phyloP scores from a whole-genome alignment of 2,888 invertebrate species.

The Aelia acuminata region DNA sequence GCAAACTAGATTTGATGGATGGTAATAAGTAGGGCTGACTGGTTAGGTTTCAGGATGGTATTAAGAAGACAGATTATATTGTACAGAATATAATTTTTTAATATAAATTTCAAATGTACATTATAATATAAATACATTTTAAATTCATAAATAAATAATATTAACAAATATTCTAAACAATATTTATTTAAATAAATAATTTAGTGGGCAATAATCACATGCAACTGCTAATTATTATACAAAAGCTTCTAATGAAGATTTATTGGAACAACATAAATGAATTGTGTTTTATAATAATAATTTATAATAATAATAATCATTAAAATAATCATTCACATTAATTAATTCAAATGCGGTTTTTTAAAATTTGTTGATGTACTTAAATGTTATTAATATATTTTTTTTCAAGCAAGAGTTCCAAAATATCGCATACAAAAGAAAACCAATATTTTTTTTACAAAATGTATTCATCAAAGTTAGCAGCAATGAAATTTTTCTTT shows the following conservation, averaged over 20 bases:
- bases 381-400: neutral
- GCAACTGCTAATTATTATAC: neutral
- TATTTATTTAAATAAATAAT: neutral
- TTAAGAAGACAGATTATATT: neutral
- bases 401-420: neutral
- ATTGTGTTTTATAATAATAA: neutral
- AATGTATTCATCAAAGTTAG: neutral
- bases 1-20: too few relatives aligned
- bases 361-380: neutral
- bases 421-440: neutral
- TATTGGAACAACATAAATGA: neutral
- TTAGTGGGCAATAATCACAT: neutral
- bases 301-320: neutral
- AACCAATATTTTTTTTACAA: neutral
- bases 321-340: neutral
- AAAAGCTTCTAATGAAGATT: neutral
- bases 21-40: too few relatives aligned
- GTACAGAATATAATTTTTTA: neutral
- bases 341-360: neutral
- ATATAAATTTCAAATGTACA: neutral
- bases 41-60: too few relatives aligned
- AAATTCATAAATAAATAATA: neutral
- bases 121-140: neutral
- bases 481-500: neutral
- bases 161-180: neutral